Base-by-base conservation (phyloP, 1,140 invertebrate genomes). In the Drosophila littoralis region DNA sequence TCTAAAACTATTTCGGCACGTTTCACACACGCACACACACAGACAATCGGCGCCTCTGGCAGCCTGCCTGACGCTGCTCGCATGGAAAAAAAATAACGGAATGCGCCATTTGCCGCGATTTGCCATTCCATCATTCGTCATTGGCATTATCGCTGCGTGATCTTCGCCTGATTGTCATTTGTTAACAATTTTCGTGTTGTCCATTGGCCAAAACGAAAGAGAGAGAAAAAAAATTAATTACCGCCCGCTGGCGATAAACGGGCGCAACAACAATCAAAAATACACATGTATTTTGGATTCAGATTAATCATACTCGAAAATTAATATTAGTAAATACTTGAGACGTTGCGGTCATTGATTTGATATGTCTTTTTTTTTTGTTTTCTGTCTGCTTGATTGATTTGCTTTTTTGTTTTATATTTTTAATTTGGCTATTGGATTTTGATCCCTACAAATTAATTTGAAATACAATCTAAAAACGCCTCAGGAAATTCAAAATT, bases 121-220 rank as follows among this genome's bases (percentile, higher is more conserved):
- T 64, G 43, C 43, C 35, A 46, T 33, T 32, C 43, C 6, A 52
- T 51, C 52, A 60, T 54, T 67, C 58, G 59, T 50, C 60, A 52
- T 69, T 60, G 63, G 35, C 83, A 82, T 63, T 82, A 86, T 86
- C 83, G 82, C 69, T 77, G 76, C 76, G 52, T 71, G 83, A 88
- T 86, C 83, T 69, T 79, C 76, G 58, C 68, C 60, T 71, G 72
- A 64, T 84, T 79, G 67, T 77, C 71, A 86, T 70, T 81, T 86
- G 71, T 76, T 65, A 86, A 82, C 81, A 75, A 48, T 67, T 70
- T 75, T 69, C 52, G 61, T 81, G 63, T 66, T 63, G 66, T 55
- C 67, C 61, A 57, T 51, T 72, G 9, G 12, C 48, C 52, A 48
- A 36, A 52, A 13, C n/a, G 1, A 46, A 48, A 48, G 40, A 45